Evolutionary conservation across 2,113 vertebrate genomes (phyloP).

Genomic region (Eira barbara): DNA sequence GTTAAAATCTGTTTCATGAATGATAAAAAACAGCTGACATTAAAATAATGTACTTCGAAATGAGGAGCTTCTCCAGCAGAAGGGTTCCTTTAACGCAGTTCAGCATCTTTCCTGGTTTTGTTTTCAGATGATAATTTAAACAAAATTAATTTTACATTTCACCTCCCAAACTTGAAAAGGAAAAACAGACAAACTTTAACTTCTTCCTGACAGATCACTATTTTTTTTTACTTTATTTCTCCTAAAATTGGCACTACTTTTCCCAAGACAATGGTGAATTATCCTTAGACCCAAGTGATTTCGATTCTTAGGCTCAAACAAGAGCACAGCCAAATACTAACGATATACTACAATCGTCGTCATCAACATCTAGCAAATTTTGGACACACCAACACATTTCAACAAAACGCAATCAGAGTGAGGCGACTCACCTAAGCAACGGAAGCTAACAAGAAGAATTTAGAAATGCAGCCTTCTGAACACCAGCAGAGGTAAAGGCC

Average conservation of each 20-base stretch:
- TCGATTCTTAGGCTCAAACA: conserved; percentile 67
- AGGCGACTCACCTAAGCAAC: conserved; percentile 63
- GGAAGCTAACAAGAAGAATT: neutral
- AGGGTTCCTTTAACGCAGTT: neutral
- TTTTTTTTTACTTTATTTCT: neutral
- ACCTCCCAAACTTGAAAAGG: neutral
- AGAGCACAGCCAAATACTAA: conserved; percentile 37
- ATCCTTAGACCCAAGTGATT: conserved; percentile 69
- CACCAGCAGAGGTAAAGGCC: conserved; percentile 58
- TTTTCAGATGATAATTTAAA: neutral
- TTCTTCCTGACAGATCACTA: neutral
- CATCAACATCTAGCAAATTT: conserved; percentile 43
- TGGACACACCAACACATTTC: conserved; percentile 69
- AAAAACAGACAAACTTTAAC: neutral
- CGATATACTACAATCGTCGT: conserved; percentile 51
- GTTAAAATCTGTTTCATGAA: neutral
- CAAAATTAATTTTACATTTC: neutral
- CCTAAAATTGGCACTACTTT: neutral
- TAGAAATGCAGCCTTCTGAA: conserved; percentile 35
- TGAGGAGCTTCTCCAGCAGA: neutral
- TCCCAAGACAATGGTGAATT: neutral
- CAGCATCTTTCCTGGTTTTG: neutral
- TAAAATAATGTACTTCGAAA: neutral
- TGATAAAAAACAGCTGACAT: neutral
- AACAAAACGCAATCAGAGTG: conserved; percentile 42